Base-by-base conservation (phyloP, 2,797 vertebrate species). In the Myotis planiceps region DNA sequence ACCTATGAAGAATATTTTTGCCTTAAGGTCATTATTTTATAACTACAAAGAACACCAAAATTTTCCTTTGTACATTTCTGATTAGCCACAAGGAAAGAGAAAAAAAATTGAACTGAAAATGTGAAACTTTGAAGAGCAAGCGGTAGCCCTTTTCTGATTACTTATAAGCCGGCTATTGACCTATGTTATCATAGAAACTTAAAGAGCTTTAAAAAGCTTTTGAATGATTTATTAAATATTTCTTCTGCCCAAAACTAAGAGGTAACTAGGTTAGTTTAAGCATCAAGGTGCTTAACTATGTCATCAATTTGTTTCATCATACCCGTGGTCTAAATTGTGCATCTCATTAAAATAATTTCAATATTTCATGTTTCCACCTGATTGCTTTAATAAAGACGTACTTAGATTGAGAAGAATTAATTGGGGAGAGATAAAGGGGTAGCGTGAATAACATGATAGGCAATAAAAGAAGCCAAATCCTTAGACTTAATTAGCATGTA, bases 321-420 rank as follows among this genome's bases (percentile, higher is more conserved):
- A 79, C 2, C 10, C 1, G 58, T 65, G 25, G 6, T 93, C 27
- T 92, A 75, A 83, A 82, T 39, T 71, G 13, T 25, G 2, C 45
- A 12, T 32, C 14, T 80, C 10, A 80, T 90, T 95, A 87, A 84
- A 76, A 83, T 39, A 88, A n/a, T 19, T 75, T 92, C 86, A 90
- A 58, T 83, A 87, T 42, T 76, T 90, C 72, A 76, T 80, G 27
- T 78, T 92, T 81, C 34, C 0, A 71, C 21, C 4, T 80, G 7
- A 12, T 0, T 84, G 42, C 29, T 88, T 76, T 87, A 89, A 82
- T 65, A 76, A 92, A 92, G 71, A 63, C 0, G 23, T 3, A 74
- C 0, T 32, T 90, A 60, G 2, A 55, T 0, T 87, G 37, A 68
- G 55, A 93, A 88, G 1, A 49, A 86, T 37, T 88, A 74, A 90